Percentiles rank a stretch among this genome's conserved stretches.
phyloP scores from a whole-genome alignment of 2,113 vertebrate genomes.

The Podarcis muralis region DNA sequence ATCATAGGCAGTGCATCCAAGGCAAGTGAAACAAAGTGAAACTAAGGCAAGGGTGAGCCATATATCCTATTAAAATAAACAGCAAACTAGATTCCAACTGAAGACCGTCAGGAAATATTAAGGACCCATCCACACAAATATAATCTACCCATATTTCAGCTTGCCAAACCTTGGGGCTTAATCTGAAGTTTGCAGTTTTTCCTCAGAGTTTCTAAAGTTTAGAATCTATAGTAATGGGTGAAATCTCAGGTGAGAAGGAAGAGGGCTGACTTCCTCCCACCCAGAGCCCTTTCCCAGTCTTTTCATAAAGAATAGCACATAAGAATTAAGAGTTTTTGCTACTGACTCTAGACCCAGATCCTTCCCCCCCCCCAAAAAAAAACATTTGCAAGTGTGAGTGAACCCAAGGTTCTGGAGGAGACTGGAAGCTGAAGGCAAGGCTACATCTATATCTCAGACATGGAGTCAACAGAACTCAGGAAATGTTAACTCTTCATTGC shows the following conservation, averaged over 20 bases:
- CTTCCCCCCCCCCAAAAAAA: too few species aligned
- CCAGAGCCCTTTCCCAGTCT: neutral
- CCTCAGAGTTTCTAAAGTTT: neutral
- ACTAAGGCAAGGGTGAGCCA: neutral
- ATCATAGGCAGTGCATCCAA: neutral
- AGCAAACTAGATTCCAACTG: neutral
- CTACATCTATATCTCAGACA: too few species aligned
- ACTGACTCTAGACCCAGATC: neutral
- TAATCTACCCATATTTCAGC: neutral
- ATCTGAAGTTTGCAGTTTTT: neutral
- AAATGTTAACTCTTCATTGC: too few species aligned
- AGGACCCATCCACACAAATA: neutral
- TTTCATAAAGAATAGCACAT: too few species aligned
- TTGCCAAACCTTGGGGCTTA: too few species aligned
- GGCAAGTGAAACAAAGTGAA: neutral
- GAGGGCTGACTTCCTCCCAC: neutral
- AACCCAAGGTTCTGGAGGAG: too few species aligned
- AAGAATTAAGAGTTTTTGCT: too few species aligned
- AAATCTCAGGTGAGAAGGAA: neutral
- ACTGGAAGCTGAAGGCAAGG: too few species aligned
- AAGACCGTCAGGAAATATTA: neutral
- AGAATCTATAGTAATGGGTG: neutral
- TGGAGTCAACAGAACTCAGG: too few species aligned
- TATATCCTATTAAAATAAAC: neutral
- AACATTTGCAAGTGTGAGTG: too few species aligned